These are phyloP conservation scores for Torymus tubicola DNA, from an alignment of 2,888 invertebrate genomes.

Conservation along the genomic window DNA sequence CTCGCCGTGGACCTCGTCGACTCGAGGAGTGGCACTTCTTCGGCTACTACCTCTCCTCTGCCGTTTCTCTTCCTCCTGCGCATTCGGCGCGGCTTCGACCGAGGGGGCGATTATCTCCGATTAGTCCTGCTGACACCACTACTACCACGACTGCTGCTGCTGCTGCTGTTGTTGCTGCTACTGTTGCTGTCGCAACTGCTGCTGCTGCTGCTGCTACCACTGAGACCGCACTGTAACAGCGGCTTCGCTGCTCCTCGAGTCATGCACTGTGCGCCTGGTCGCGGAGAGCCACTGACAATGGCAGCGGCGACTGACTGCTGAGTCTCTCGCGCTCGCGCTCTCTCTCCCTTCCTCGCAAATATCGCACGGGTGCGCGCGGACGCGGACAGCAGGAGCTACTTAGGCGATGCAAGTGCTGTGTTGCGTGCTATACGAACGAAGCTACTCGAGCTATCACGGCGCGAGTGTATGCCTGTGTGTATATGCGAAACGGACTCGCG, in stretches of 20 bases:
- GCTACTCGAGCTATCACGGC: too few species aligned
- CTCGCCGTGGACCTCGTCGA: neutral
- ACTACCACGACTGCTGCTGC: too few species aligned
- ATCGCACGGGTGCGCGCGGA: too few species aligned
- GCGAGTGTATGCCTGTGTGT: too few species aligned
- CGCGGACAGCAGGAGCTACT: too few species aligned
- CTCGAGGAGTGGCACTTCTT: neutral
- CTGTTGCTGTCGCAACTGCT: neutral
- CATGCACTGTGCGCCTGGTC: neutral
- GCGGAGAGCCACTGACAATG: neutral
- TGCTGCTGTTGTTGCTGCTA: neutral
- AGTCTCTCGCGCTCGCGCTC: neutral
- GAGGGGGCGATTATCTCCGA: constrained; percentile 22
- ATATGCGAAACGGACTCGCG: neutral
- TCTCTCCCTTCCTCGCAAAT: too few species aligned
- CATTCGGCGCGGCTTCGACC: constrained; percentile 28
- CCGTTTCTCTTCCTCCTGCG: constrained; percentile 24
- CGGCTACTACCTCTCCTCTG: constrained; percentile 9
- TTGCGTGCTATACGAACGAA: too few species aligned
- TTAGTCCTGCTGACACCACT: neutral
- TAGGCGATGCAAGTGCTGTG: too few species aligned
- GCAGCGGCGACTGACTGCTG: neutral
- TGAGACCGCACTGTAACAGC: neutral
- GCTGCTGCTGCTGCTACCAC: neutral
- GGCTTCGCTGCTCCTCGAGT: neutral